Percentiles rank a stretch among this genome's conserved stretches.
These are phyloP conservation scores for Nixonia krombeini DNA, from an alignment of 1,140 invertebrate genomes.

Conservation along the genomic window DNA sequence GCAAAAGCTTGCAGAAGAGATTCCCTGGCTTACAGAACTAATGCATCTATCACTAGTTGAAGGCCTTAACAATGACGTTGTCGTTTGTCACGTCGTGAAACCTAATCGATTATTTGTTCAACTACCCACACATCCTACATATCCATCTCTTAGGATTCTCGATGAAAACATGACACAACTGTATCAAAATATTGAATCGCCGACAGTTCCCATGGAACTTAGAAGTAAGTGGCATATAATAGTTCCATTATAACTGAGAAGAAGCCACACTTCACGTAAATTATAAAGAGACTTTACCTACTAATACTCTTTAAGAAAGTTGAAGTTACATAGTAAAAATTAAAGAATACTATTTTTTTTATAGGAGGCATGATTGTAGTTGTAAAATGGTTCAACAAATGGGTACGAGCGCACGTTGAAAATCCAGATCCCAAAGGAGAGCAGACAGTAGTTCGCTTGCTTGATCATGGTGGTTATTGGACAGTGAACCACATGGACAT, in stretches of 20 bases:
- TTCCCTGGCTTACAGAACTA: constrained; percentile 47
- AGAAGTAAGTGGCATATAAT: constrained; percentile 70
- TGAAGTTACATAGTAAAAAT: background rate
- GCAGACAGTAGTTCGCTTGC: constrained; percentile 86
- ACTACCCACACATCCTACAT: constrained; percentile 93
- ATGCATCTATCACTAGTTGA: constrained; percentile 87
- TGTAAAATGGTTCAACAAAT: constrained; percentile 84
- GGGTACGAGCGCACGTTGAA: constrained; percentile 91
- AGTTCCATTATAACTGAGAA: no score
- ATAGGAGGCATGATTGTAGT: constrained; percentile 90
- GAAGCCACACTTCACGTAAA: no score
- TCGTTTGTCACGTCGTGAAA: constrained; percentile 86
- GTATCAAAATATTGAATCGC: constrained; percentile 77
- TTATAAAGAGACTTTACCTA: no score
- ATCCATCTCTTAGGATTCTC: constrained; percentile 82
- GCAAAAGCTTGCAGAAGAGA: constrained; percentile 38
- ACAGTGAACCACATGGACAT: constrained; percentile 81
- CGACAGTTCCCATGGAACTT: constrained; percentile 77
- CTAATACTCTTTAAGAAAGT: no score
- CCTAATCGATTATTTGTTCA: constrained; percentile 94
- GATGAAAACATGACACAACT: constrained; percentile 81
- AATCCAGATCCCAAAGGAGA: constrained; percentile 77
- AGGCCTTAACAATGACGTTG: constrained; percentile 93
- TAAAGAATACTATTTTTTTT: constrained; percentile 36
- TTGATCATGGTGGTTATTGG: constrained; percentile 95